Percentiles rank a stretch among this genome's conserved stretches.
Conservation (phyloP, 2,888 invertebrate species). For the Limnephilus rhombicus region DNA sequence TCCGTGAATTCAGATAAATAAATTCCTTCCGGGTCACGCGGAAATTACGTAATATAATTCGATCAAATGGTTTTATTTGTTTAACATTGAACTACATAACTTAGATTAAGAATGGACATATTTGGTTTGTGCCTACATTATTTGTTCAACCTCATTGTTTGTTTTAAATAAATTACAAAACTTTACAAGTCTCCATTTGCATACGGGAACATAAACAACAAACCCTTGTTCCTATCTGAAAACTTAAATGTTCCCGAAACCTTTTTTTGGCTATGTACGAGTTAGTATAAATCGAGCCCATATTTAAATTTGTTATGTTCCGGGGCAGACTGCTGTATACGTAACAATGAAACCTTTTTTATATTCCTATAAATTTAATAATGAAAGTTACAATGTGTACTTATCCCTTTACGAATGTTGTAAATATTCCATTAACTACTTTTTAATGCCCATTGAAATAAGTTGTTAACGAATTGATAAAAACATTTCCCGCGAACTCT, state of each 20-base stretch:
- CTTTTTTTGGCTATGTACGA: background rate
- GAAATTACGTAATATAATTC: background rate
- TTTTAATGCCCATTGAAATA: slow-evolving; percentile 44
- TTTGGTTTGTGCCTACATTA: background rate
- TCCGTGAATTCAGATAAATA: background rate
- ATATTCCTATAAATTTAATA: slow-evolving; percentile 20
- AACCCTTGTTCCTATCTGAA: background rate
- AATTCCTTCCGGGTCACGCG: background rate
- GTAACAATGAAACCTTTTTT: slow-evolving; percentile 15
- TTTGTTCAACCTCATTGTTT: background rate
- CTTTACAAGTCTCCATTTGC: background rate
- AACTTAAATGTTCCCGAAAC: background rate
- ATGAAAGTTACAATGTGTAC: background rate
- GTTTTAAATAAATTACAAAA: background rate
- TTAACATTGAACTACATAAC: slow-evolving; percentile 2
- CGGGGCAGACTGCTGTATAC: background rate
- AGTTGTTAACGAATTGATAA: slow-evolving; percentile 41
- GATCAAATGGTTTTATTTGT: slow-evolving; percentile 7
- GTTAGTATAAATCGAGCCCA: background rate
- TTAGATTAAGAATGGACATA: background rate
- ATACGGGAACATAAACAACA: background rate
- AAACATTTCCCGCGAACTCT: slow-evolving; percentile 41
- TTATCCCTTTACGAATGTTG: background rate
- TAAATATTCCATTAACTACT: slow-evolving; percentile 32
- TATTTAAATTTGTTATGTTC: background rate